Evolutionary conservation across 92 coral and sea anemone genomes (phyloP), one percentile per base, ranked within the genome.

Genomic region (Hydrozoanthus gracilis): DNA sequence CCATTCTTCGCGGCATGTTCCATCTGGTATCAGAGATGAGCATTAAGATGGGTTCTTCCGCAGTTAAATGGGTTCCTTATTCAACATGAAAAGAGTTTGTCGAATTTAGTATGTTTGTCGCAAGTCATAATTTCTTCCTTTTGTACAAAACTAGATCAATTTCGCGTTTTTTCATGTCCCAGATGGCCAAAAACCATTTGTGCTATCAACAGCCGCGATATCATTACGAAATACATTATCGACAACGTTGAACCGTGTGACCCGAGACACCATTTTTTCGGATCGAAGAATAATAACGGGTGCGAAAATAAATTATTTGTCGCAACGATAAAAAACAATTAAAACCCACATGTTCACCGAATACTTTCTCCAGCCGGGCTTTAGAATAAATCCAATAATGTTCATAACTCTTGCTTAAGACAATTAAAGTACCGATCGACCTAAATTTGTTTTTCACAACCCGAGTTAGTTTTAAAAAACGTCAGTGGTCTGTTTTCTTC

Each of bases 11-110:
- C 61, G 74, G 75, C 85, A 49, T 66, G 74, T 62, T 80, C 85
- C 85, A 80, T 80, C 85, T 80, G 85, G 85, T 46, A 66, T 14
- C 47, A 62, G 73, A 80, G 85, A 64, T 80, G 74, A 65, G 20
- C 85, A 65, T 48, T 49, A 48, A 16, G 4, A 80, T 80, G 60
- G 73, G 47, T 64, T 80, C 85, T 65, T 80, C 51, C 54, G 48
- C 74, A 17, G 60, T 65, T 60, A 58, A 65, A 64, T 48, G 74
- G 58, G 58, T 74, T 74, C 17, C 78, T 27, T 49, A 48, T 74
- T 50, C 44, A 17, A 4, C 17, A 11, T 11, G 73, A 80, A 80
- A 80, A n/a, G 13, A 6, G 39, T 49, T 80, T 62, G 73, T 50
- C 17, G 61, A 49, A 9, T 70, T 17, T 18, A 20, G 17, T 18